A percentile compares a stretch with the other conserved stretches of the same genome.
phyloP scores from a whole-genome alignment of 2,888 invertebrate genomes.

The Pachydiplax longipennis region DNA sequence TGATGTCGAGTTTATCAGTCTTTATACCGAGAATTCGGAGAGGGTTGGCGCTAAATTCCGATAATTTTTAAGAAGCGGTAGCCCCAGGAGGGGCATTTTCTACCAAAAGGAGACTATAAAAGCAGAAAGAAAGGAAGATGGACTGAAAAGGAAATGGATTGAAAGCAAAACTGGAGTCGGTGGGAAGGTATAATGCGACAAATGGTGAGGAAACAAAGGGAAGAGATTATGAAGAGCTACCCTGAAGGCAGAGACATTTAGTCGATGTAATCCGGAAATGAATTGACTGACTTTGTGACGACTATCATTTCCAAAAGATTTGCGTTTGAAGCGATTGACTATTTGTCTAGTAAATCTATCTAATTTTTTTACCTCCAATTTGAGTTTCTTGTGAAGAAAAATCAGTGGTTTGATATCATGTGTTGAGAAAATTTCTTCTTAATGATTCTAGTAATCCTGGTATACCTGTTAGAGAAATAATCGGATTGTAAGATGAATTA shows the following conservation, averaged over 20 bases:
- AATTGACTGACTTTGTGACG: neutral
- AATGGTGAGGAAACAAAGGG: neutral
- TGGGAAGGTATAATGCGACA: neutral
- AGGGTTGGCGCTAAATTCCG: neutral
- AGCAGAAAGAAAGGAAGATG: neutral
- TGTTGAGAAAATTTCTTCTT: no score
- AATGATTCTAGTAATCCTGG: no score
- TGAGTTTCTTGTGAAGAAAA: no score
- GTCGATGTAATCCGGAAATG: neutral
- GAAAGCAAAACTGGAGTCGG: neutral
- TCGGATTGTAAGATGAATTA: no score
- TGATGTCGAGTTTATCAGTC: neutral
- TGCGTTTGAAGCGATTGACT: no score
- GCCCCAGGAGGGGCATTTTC: neutral
- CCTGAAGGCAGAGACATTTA: neutral
- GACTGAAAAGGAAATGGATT: neutral
- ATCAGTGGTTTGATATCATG: no score
- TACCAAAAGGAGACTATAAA: neutral
- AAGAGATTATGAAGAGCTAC: neutral
- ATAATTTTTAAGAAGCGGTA: neutral
- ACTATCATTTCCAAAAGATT: no score
- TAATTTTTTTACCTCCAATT: no score
- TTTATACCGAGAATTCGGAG: neutral
- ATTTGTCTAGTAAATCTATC: no score
- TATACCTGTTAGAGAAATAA: no score